These are phyloP conservation scores for Myoxocephalus aenaeus DNA, from an alignment of 2,797 vertebrate genomes.

Conservation along the genomic window DNA sequence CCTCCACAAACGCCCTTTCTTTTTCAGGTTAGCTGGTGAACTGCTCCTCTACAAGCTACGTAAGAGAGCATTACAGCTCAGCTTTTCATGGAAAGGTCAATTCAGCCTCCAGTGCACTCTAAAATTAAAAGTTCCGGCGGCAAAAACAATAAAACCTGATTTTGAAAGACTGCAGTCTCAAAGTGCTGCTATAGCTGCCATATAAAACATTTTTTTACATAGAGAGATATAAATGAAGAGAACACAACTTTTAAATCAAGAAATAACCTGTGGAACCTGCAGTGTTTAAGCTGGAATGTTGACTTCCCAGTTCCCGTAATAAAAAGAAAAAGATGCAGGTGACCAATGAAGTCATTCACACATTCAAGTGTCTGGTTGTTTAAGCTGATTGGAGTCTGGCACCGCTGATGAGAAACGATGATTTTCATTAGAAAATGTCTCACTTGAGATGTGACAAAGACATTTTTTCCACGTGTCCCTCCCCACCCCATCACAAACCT, in stretches of 20 bases:
- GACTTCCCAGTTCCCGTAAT: not conserved
- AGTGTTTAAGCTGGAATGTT: not conserved
- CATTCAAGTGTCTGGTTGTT: not conserved
- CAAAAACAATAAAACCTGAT: constrained; percentile 32
- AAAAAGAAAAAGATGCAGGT: not conserved
- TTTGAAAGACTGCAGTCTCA: constrained; percentile 9
- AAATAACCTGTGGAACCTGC: not conserved
- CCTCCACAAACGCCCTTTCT: constrained; percentile 40
- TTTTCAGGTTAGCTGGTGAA: constrained; percentile 16
- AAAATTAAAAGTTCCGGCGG: constrained; percentile 4
- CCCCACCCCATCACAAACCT: not conserved
- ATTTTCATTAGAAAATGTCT: not conserved
- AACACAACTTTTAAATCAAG: not conserved
- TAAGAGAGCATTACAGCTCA: constrained; percentile 16
- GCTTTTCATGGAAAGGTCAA: constrained; percentile 28
- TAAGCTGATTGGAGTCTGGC: not conserved
- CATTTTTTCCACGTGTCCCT: not conserved
- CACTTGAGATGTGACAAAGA: not conserved
- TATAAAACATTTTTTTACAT: not conserved
- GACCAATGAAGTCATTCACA: not conserved
- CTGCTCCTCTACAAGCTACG: constrained; percentile 16
- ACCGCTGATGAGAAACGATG: constrained; percentile 6
- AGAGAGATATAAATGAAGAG: not conserved
- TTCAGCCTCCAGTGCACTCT: constrained; percentile 30
- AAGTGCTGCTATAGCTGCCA: not conserved